phyloP scores from a whole-genome alignment of 2,888 invertebrate species.

The Caenorhabditis sp. region DNA sequence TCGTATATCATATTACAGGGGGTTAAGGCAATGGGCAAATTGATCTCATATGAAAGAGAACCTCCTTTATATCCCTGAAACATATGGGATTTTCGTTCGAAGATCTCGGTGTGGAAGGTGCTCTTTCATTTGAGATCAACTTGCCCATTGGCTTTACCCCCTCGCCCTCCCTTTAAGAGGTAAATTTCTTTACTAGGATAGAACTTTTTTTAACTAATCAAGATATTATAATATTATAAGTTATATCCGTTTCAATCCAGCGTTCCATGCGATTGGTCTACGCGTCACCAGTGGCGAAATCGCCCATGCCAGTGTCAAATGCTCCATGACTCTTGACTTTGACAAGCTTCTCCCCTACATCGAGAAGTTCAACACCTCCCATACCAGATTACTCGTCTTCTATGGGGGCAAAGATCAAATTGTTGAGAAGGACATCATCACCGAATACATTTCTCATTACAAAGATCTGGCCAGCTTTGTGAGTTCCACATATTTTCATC shows the following conservation, averaged over 20 bases:
- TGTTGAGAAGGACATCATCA: background rate
- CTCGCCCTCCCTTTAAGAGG: too few species aligned
- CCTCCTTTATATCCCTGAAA: too few species aligned
- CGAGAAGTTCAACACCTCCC: background rate
- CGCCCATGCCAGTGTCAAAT: background rate
- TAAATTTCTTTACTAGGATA: too few species aligned
- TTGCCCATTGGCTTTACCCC: too few species aligned
- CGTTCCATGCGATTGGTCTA: background rate
- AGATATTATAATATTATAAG: too few species aligned
- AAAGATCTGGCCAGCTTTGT: background rate
- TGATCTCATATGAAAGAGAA: too few species aligned
- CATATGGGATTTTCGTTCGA: too few species aligned
- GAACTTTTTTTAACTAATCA: too few species aligned
- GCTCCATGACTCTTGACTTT: background rate
- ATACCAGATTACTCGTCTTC: background rate
- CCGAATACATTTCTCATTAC: background rate
- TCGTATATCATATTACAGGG: too few species aligned
- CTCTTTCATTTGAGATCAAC: too few species aligned
- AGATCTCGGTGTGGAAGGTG: too few species aligned
- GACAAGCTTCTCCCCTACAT: background rate
- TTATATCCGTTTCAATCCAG: background rate
- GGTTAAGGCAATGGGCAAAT: too few species aligned
- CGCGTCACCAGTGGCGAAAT: background rate
- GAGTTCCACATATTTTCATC: background rate
- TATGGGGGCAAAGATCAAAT: background rate